phyloP scores from a whole-genome alignment of 2,113 vertebrate species.

The Elaphurus davidianus region DNA sequence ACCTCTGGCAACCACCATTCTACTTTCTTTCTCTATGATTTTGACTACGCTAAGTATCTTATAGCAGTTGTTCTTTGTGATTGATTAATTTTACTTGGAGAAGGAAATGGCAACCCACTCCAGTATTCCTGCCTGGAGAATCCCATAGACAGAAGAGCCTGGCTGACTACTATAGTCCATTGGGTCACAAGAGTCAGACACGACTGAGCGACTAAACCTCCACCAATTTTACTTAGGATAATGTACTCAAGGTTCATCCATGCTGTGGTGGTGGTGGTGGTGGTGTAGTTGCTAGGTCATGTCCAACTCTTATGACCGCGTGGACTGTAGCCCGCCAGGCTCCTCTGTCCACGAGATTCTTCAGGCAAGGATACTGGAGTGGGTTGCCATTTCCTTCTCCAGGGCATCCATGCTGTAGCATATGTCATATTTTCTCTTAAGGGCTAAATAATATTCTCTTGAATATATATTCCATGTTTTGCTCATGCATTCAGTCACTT shows the following conservation, averaged over 20 bases:
- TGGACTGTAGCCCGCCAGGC: accelerated
- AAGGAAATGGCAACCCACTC: neutral
- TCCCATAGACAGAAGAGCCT: neutral
- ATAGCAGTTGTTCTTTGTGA: neutral
- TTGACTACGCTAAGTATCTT: neutral
- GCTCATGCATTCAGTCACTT: neutral
- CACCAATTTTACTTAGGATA: neutral
- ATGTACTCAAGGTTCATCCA: neutral
- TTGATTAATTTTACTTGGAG: neutral
- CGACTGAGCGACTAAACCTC: accelerated
- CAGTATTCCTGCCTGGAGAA: neutral
- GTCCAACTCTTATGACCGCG: neutral
- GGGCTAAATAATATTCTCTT: neutral
- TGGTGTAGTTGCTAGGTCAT: neutral
- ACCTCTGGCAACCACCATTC: neutral
- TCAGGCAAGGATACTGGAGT: neutral
- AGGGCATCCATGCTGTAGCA: neutral
- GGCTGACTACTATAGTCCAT: neutral
- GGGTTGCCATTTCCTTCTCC: neutral
- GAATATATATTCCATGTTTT: neutral
- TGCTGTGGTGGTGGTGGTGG: neutral
- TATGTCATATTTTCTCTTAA: neutral
- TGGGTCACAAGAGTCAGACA: neutral
- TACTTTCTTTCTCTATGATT: neutral
- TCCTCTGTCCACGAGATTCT: neutral